A percentile compares a stretch with the other conserved stretches of the same genome.
These are phyloP conservation scores for Poecilobothrus nobilitatus DNA, from an alignment of 2,888 invertebrate species.

Conservation along the genomic window DNA sequence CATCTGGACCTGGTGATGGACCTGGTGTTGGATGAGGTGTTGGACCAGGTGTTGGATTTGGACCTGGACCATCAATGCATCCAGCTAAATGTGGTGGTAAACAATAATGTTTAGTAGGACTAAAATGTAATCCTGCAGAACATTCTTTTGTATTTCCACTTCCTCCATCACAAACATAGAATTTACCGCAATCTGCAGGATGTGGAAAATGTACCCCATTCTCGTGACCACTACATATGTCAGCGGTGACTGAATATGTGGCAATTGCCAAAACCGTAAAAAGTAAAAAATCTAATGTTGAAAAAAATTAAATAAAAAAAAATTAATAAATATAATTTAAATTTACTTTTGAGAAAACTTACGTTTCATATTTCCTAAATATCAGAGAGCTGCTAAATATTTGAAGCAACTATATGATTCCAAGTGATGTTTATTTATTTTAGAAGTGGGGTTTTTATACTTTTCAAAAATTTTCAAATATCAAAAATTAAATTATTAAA, in stretches of 20 bases:
- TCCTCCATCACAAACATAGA: not conserved
- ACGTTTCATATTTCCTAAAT: too few species aligned
- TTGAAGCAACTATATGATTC: too few species aligned
- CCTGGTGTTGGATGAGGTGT: not conserved
- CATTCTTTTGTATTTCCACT: not conserved
- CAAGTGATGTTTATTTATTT: too few species aligned
- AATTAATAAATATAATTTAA: too few species aligned
- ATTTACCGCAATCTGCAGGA: not conserved
- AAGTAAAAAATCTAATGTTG: not conserved
- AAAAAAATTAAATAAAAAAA: too few species aligned
- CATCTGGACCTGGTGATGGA: not conserved
- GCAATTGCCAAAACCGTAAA: not conserved
- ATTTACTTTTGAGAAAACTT: too few species aligned
- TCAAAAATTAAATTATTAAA: too few species aligned
- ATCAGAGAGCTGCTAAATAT: too few species aligned
- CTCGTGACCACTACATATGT: not conserved
- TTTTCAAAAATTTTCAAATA: too few species aligned
- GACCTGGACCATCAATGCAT: not conserved
- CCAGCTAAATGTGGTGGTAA: not conserved
- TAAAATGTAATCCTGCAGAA: not conserved
- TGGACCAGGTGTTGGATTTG: not conserved
- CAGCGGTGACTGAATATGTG: not conserved
- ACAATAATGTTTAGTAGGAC: not conserved
- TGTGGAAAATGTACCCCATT: not conserved
- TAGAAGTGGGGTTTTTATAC: too few species aligned